A percentile compares a stretch with the other conserved stretches of the same genome.
Evolutionary conservation across 2,797 vertebrate genomes (phyloP).

Genomic region (Anas flavirostris): DNA sequence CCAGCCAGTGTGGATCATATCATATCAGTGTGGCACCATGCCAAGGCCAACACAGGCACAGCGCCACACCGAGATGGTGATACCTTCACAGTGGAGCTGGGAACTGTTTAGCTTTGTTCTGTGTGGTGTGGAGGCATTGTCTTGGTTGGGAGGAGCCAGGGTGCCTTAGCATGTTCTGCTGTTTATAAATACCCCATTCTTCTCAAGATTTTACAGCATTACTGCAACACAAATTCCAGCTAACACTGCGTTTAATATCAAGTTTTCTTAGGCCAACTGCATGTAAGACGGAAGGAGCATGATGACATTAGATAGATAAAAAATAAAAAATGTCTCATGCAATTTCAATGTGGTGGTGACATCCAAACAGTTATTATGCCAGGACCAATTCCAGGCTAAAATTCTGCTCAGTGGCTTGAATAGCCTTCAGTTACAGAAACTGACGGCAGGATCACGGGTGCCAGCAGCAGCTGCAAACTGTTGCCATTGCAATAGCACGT

Average conservation of each 20-base stretch:
- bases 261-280: not conserved
- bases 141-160: not conserved
- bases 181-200: not conserved
- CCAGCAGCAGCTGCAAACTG: not conserved
- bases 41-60: not conserved
- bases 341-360: not conserved
- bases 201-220: not conserved
- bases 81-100: not conserved
- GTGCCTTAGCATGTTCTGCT: not conserved
- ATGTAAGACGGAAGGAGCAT: not conserved
- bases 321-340: not conserved
- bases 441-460: not conserved
- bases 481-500: not conserved
- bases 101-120: not conserved
- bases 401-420: not conserved
- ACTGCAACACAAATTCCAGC: not conserved
- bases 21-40: not conserved
- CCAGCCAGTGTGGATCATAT: not conserved
- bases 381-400: not conserved
- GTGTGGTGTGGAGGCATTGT: accelerated
- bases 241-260: not conserved
- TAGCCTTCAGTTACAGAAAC: not conserved
- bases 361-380: not conserved
- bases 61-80: accelerated
- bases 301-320: not conserved